These are phyloP conservation scores for Puntigrus tetrazona DNA, from an alignment of 2,113 vertebrate species.

Conservation along the genomic window DNA sequence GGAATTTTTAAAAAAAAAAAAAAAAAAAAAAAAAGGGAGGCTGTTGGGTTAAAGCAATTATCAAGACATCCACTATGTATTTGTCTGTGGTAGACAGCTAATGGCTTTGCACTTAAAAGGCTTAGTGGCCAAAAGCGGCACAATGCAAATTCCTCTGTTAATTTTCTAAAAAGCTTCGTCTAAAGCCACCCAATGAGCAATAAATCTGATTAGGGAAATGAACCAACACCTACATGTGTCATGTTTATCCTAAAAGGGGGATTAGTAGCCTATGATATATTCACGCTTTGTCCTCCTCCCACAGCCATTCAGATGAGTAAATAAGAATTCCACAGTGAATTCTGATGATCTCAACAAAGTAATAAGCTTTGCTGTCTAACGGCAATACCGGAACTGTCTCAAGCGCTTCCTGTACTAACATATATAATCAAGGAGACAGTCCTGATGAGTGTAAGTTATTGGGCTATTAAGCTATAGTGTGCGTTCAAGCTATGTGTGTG, in stretches of 20 bases:
- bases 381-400: not conserved
- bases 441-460: not conserved
- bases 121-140: not conserved
- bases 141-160: constrained; percentile 3
- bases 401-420: constrained; percentile 13
- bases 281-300: not conserved
- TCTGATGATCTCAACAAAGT: constrained; percentile 1
- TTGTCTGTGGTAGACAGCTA: not conserved
- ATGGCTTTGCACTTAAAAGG: constrained; percentile 26
- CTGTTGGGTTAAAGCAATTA: constrained; percentile 9
- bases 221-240: constrained; percentile 12
- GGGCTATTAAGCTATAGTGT: not conserved
- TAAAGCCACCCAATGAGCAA: not conserved
- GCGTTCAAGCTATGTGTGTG: not conserved
- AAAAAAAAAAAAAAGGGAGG: not conserved
- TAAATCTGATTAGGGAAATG: constrained; percentile 32
- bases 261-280: constrained; percentile 25
- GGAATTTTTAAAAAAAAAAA: not conserved
- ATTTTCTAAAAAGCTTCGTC: constrained; percentile 16
- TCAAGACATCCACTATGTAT: not conserved
- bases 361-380: not conserved
- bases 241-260: constrained; percentile 4
- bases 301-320: not conserved
- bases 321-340: not conserved
- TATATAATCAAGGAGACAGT: not conserved